Evolutionary conservation across 2,797 vertebrate genomes (phyloP).

Genomic region (Rhynchonycteris naso): DNA sequence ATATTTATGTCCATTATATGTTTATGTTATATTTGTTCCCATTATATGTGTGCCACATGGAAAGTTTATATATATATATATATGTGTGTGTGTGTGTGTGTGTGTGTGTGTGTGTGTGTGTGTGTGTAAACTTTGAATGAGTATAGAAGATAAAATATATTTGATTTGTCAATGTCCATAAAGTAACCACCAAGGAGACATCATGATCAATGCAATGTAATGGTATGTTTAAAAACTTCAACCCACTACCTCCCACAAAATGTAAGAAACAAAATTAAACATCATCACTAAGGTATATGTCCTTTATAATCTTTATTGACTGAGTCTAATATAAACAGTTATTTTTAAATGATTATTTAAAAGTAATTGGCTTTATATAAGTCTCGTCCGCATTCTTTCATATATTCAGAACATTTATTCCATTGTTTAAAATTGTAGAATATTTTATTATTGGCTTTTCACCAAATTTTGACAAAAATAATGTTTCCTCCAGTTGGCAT

Average conservation of each 20-base stretch:
- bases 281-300: not conserved
- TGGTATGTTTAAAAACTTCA: not conserved
- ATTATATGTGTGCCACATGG: not conserved
- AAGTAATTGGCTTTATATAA: not conserved
- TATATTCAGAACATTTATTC: not conserved
- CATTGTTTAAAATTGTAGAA: not conserved
- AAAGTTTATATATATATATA: not conserved
- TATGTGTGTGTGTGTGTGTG: not conserved
- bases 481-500: constrained; percentile 56
- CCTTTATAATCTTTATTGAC: not conserved
- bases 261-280: not conserved
- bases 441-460: constrained; percentile 53
- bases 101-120: not conserved
- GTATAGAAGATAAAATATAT: not conserved
- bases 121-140: not conserved
- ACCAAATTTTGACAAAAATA: constrained; percentile 72
- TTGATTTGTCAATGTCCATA: not conserved
- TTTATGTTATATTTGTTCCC: not conserved
- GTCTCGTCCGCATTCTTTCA: not conserved
- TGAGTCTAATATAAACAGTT: not conserved
- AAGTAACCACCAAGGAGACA: not conserved
- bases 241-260: not conserved
- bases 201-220: not conserved
- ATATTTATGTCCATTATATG: not conserved
- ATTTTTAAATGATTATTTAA: constrained; percentile 16